Evolutionary conservation across 2,888 invertebrate species (phyloP).

Genomic region (Ectobius pallidus): DNA sequence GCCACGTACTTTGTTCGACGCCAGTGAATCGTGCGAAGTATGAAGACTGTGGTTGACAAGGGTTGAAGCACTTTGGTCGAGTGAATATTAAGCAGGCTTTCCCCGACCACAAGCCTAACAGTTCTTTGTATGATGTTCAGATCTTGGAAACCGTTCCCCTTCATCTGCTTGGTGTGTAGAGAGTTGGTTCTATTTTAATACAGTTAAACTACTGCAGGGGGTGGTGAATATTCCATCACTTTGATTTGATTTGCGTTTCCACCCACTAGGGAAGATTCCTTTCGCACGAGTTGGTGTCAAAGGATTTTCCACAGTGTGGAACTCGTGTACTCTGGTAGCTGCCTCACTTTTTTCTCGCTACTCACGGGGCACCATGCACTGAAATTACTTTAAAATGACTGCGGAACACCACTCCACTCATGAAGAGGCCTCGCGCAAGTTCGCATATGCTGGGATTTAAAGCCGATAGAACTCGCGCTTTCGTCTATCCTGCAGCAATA

Average conservation of each 20-base stretch:
- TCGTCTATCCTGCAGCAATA: too few species aligned
- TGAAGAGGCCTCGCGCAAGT: too few species aligned
- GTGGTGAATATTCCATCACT: conserved; percentile 36
- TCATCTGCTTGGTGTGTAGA: conserved; percentile 1
- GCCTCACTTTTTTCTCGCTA: not conserved
- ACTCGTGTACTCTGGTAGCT: conserved; percentile 6
- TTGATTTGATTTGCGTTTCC: conserved; percentile 40
- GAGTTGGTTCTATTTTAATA: conserved; percentile 19
- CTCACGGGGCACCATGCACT: not conserved
- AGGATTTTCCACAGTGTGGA: conserved; percentile 35
- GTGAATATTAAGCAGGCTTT: not conserved
- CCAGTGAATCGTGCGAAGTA: too few species aligned
- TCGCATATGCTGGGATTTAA: too few species aligned
- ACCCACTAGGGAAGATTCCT: conserved; percentile 33
- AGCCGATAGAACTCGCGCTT: too few species aligned
- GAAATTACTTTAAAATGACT: too few species aligned
- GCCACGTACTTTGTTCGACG: too few species aligned
- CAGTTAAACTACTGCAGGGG: conserved; percentile 12
- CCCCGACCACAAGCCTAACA: not conserved
- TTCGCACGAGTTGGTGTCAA: conserved; percentile 36
- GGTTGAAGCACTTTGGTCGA: too few species aligned
- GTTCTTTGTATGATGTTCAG: conserved; percentile 12
- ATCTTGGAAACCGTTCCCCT: conserved; percentile 20
- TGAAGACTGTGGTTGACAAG: too few species aligned
- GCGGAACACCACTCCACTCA: too few species aligned